A percentile compares a stretch with the other conserved stretches of the same genome.
phyloP scores from a whole-genome alignment of 2,888 invertebrate species.

The Latrodectus elegans region DNA sequence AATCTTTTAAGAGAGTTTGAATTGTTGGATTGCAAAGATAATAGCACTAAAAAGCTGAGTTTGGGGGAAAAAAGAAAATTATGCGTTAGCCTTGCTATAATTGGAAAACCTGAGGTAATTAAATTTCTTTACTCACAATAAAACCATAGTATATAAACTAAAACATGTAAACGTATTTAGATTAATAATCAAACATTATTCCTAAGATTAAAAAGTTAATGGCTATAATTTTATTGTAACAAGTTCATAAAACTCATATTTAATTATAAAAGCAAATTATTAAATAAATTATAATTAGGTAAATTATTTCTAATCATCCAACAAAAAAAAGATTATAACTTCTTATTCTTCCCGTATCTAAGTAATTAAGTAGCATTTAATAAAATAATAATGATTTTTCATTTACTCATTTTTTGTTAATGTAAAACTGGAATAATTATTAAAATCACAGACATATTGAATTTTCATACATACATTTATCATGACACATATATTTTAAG shows the following conservation, averaged over 20 bases:
- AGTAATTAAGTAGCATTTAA: too few relatives aligned
- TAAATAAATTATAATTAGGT: too few relatives aligned
- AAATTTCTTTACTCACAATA: background rate
- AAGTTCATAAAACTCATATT: background rate
- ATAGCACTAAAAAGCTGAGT: background rate
- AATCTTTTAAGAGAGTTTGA: background rate
- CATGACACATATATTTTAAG: too few relatives aligned
- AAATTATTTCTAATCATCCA: background rate
- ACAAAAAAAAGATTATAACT: background rate
- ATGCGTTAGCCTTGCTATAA: slow-evolving; percentile 9
- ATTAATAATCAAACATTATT: background rate
- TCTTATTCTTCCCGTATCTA: too few relatives aligned
- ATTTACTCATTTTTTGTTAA: too few relatives aligned
- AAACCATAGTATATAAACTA: background rate
- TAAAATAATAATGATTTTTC: too few relatives aligned
- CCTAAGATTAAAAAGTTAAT: background rate
- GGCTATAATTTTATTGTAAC: too few relatives aligned
- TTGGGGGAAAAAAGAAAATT: slow-evolving; percentile 12
- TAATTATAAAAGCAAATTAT: too few relatives aligned
- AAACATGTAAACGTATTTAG: too few relatives aligned
- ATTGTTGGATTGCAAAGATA: background rate
- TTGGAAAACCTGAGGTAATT: slow-evolving; percentile 12
- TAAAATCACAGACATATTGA: too few relatives aligned
- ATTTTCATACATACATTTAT: too few relatives aligned
- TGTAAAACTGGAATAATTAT: too few relatives aligned